These are phyloP conservation scores for Pollenia amentaria DNA, from an alignment of 2,888 invertebrate species.

Conservation along the genomic window DNA sequence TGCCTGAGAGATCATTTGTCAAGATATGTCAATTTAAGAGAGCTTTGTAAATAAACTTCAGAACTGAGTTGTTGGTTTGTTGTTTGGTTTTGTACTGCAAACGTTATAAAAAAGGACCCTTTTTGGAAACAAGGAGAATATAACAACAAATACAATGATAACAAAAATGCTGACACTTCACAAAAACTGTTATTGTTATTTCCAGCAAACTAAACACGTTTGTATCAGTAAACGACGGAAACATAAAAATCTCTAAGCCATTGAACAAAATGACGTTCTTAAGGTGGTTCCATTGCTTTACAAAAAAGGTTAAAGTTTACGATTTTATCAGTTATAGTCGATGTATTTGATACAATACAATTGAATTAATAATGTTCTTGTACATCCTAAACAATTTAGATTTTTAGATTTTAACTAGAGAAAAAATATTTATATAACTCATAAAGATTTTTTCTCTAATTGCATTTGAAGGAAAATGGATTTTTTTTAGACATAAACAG, in stretches of 20 bases:
- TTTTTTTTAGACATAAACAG: no score
- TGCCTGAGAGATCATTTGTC: constrained; percentile 26
- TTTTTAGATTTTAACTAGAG: no score
- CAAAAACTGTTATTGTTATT: constrained; percentile 54
- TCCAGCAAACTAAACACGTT: constrained; percentile 65
- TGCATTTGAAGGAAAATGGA: no score
- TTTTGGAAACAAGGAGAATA: neutral
- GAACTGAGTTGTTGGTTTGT: constrained; percentile 28
- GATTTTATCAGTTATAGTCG: no score
- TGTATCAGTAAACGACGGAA: constrained; percentile 17
- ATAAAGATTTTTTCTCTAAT: no score
- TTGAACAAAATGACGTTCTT: no score
- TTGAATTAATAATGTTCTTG: no score
- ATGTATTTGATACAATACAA: no score
- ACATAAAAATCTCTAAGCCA: neutral
- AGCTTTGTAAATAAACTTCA: constrained; percentile 71
- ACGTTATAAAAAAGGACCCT: constrained; percentile 24
- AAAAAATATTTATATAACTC: no score
- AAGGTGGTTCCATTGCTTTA: no score
- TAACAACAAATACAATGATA: constrained; percentile 20
- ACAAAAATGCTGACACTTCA: constrained; percentile 65
- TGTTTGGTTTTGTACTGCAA: neutral
- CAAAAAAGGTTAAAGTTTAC: no score
- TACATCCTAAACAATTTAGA: no score
- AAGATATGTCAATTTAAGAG: constrained; percentile 71